phyloP scores from a whole-genome alignment of 2,888 invertebrate genomes.

The Nebria brevicollis region DNA sequence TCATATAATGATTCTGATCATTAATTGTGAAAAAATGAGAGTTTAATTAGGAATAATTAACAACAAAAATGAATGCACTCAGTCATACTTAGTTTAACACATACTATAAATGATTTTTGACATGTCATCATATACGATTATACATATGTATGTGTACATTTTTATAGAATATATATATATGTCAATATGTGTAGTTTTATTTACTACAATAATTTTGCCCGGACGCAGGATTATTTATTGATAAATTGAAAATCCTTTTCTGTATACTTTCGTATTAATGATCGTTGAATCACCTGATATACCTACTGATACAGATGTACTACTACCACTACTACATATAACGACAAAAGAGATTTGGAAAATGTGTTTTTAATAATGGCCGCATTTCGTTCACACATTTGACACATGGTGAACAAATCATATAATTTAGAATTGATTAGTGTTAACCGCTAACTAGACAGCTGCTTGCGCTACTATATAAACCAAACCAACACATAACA shows the following conservation, averaged over 20 bases:
- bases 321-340: too few species aligned
- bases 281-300: background rate
- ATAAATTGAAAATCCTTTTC: too few species aligned
- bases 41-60: constrained; percentile 43
- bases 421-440: constrained; percentile 61
- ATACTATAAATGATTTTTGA: background rate
- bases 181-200: too few species aligned
- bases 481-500: background rate
- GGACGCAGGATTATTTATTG: too few species aligned
- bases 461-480: constrained; percentile 51
- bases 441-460: constrained; percentile 54
- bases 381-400: constrained; percentile 49
- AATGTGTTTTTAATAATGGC: constrained; percentile 61
- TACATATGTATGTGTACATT: too few species aligned
- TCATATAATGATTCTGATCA: constrained; percentile 39
- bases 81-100: background rate
- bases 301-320: background rate
- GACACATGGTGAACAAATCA: constrained; percentile 56
- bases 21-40: constrained; percentile 45
- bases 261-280: too few species aligned
- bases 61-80: constrained; percentile 8
- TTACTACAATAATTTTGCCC: too few species aligned
- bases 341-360: constrained; percentile 41
- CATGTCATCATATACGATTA: background rate
- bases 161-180: too few species aligned